Conservation (phyloP, 2,888 invertebrate species). For the Imbricaverruca yamaguchii region DNA sequence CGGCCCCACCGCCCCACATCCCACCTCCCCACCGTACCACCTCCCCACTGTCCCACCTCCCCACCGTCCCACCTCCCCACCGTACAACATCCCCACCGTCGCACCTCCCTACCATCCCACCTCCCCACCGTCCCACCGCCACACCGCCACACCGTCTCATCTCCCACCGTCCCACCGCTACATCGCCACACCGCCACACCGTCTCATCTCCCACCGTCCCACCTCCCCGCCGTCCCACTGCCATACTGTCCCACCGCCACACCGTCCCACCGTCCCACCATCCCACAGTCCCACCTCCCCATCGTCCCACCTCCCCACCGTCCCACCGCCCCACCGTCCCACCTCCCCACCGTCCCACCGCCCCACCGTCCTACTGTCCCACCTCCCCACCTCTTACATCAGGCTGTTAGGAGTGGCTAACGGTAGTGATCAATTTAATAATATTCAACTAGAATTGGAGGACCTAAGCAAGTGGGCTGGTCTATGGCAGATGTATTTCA, state of each 20-base stretch:
- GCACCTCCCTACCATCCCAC: background rate
- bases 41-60: background rate
- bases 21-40: background rate
- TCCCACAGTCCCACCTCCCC: background rate
- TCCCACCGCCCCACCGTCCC: background rate
- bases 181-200: background rate
- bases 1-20: background rate
- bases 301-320: background rate
- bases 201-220: background rate
- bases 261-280: background rate
- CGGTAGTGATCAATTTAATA: no score
- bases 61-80: background rate
- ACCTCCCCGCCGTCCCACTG: background rate
- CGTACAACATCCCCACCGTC: background rate
- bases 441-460: no score
- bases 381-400: no score
- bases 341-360: no score
- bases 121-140: conserved; percentile 34
- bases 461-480: no score
- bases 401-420: no score
- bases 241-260: background rate
- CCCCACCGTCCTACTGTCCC: no score
- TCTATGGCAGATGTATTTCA: no score
- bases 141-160: conserved; percentile 24
- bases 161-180: background rate